A percentile compares a stretch with the other conserved stretches of the same genome.
Conservation (phyloP, 2,797 vertebrate species). For the Botia almorhae region DNA sequence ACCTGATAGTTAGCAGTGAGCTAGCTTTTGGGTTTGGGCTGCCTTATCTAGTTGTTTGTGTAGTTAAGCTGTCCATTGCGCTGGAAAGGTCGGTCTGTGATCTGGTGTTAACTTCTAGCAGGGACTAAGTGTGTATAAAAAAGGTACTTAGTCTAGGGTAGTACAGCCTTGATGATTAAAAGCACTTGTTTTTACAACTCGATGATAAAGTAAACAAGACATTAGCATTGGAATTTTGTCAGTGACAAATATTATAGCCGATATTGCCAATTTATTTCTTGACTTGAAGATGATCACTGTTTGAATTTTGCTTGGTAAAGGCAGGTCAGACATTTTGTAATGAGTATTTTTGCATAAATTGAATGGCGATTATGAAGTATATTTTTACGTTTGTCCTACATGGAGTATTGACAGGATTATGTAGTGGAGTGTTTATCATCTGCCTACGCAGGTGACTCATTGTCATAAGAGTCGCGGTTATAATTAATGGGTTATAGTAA, state of each 20-base stretch:
- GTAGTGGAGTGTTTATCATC: constrained; percentile 65
- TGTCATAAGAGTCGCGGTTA: neutral
- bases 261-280: constrained; percentile 64
- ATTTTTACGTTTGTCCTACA: neutral
- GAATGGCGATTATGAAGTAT: neutral
- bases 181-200: constrained; percentile 54
- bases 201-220: constrained; percentile 25
- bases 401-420: constrained; percentile 56
- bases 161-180: constrained; percentile 37
- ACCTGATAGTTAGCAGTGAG: constrained; percentile 10
- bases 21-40: constrained; percentile 7
- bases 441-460: constrained; percentile 58
- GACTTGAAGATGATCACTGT: constrained; percentile 63
- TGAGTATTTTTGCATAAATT: constrained; percentile 53
- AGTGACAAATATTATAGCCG: constrained; percentile 56
- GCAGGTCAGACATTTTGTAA: constrained; percentile 74
- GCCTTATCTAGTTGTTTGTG: constrained; percentile 10
- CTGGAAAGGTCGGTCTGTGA: constrained; percentile 34
- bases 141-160: constrained; percentile 51
- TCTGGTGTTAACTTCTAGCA: constrained; percentile 31
- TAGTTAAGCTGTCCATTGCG: constrained; percentile 23
- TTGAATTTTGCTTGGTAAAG: constrained; percentile 75
- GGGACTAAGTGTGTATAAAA: constrained; percentile 27
- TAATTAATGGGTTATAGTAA: neutral
- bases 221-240: constrained; percentile 48